These are phyloP conservation scores for Ferrisia virgata DNA, from an alignment of 2,888 invertebrate genomes.

Conservation along the genomic window DNA sequence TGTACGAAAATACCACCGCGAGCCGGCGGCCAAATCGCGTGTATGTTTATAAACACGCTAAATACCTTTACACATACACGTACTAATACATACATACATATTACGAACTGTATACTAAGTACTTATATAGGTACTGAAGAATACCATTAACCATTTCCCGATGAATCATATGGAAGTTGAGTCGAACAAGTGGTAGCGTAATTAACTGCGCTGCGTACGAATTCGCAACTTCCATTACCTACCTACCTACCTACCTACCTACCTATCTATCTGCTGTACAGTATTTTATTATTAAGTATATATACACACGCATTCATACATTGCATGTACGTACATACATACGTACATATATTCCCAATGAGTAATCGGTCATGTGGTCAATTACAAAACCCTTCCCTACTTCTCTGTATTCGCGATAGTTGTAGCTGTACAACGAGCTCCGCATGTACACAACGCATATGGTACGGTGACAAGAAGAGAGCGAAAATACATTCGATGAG, in stretches of 20 bases:
- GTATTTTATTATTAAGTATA: no score
- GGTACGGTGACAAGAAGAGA: background rate
- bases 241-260: no score
- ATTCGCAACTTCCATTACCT: background rate
- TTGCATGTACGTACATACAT: background rate
- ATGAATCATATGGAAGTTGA: background rate
- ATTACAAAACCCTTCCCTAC: background rate
- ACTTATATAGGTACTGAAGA: no score
- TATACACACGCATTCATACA: no score
- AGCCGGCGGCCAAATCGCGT: background rate
- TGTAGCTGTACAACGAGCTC: background rate
- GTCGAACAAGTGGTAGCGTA: background rate
- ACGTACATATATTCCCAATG: background rate
- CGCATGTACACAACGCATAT: background rate
- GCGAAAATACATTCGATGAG: background rate
- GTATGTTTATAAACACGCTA: background rate
- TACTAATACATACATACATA: no score
- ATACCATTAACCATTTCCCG: background rate
- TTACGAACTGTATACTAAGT: no score
- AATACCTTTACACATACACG: no score
- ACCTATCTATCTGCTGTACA: no score
- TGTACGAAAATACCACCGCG: background rate
- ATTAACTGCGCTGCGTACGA: background rate
- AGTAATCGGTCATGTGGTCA: conserved; percentile 2
- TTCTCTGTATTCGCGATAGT: background rate